Evolutionary conservation across 1,140 invertebrate genomes (phyloP).

Genomic region (Sycophila sp.): DNA sequence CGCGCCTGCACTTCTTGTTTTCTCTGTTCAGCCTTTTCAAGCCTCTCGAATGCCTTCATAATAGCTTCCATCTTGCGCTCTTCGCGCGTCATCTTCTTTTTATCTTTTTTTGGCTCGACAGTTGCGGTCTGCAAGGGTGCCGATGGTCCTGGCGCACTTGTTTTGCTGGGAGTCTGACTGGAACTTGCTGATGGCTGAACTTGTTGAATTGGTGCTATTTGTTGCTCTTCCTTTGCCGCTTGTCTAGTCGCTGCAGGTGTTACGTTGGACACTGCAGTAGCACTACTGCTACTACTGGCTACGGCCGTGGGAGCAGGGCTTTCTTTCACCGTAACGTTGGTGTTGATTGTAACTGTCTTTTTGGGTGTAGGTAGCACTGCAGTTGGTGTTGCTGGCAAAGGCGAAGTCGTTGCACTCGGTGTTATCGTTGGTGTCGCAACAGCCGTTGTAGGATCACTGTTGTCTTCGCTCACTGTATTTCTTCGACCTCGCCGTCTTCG

Average conservation of each 20-base stretch:
- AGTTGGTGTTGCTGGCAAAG: conserved; percentile 22
- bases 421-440: background rate
- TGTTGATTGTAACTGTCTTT: conserved; percentile 3
- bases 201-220: conserved; percentile 46
- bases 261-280: background rate
- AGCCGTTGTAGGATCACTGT: conserved; percentile 30
- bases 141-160: background rate
- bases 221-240: conserved; percentile 43
- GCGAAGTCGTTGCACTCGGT: background rate
- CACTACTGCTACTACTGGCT: conserved; percentile 27
- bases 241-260: conserved; percentile 41
- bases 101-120: conserved; percentile 62
- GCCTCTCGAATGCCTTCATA: conserved; percentile 89
- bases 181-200: background rate
- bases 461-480: conserved; percentile 56
- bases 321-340: background rate
- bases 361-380: conserved; percentile 37
- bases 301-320: conserved; percentile 17
- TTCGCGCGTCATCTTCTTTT: conserved; percentile 82
- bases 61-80: conserved; percentile 97
- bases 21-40: conserved; percentile 82
- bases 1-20: conserved; percentile 76
- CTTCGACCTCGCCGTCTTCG: conserved; percentile 59
- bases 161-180: background rate
- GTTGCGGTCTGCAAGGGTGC: background rate